A percentile compares a stretch with the other conserved stretches of the same genome.
Evolutionary conservation across 2,113 vertebrate species (phyloP).

Genomic region (Notechis scutatus): DNA sequence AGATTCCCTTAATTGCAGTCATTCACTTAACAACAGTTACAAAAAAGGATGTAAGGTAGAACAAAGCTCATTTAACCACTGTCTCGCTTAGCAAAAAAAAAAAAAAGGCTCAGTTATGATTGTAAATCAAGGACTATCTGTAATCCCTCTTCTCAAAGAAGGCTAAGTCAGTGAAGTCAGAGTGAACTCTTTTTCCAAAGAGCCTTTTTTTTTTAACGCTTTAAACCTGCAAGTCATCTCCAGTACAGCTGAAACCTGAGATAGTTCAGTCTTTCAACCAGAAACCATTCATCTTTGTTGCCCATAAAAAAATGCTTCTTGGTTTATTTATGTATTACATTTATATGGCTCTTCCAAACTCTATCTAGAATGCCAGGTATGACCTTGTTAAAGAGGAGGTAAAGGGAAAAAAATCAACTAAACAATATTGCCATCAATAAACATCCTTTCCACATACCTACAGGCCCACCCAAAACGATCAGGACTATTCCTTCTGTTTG

Average conservation of each 20-base stretch:
- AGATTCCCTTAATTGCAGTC: too few species aligned
- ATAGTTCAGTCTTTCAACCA: not conserved
- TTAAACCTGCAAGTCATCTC: not conserved
- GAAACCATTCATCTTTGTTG: not conserved
- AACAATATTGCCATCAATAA: not conserved
- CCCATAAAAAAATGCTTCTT: too few species aligned
- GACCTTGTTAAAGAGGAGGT: not conserved
- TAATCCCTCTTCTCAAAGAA: not conserved
- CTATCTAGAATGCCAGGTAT: not conserved
- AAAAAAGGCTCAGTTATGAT: too few species aligned
- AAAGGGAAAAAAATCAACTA: not conserved
- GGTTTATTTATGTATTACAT: not conserved
- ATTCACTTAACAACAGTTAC: too few species aligned
- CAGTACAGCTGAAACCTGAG: not conserved
- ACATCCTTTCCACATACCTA: too few species aligned
- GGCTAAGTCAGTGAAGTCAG: not conserved
- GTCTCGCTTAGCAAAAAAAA: too few species aligned
- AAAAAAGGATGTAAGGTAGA: too few species aligned
- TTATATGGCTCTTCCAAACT: not conserved
- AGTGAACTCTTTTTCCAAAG: not conserved
- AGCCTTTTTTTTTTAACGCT: not conserved
- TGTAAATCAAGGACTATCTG: not conserved
- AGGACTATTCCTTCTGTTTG: not conserved
- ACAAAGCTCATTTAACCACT: too few species aligned
- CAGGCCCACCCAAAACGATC: not conserved